phyloP scores from a whole-genome alignment of 2,113 vertebrate species.

The Rafetus swinhoei region DNA sequence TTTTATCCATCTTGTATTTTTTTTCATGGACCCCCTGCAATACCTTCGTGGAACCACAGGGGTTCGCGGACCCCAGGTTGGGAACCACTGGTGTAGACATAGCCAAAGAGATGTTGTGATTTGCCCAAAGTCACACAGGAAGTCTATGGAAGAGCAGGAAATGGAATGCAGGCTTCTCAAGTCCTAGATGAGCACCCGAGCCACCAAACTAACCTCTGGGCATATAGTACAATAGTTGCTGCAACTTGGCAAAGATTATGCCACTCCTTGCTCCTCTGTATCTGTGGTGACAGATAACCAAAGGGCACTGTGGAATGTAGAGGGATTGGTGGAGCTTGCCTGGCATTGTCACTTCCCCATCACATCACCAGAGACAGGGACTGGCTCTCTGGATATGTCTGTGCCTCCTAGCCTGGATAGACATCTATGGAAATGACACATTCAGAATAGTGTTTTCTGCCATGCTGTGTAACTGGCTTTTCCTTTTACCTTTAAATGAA shows the following conservation, averaged over 20 bases:
- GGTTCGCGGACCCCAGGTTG: too few relatives aligned
- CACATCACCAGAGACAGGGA: background rate
- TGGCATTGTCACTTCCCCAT: background rate
- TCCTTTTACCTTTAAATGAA: background rate
- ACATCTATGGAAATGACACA: background rate
- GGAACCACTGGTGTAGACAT: too few relatives aligned
- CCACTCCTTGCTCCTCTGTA: background rate
- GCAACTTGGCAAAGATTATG: background rate
- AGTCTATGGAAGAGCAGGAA: background rate
- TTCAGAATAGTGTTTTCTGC: background rate
- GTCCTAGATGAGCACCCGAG: background rate
- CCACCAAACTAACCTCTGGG: background rate
- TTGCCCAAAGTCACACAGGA: background rate
- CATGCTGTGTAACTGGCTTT: background rate
- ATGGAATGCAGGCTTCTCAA: background rate
- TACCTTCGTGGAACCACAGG: too few relatives aligned
- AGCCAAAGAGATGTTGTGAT: background rate
- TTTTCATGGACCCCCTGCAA: too few relatives aligned
- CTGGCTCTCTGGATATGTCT: background rate
- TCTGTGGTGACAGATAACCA: background rate
- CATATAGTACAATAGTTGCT: background rate
- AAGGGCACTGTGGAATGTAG: background rate
- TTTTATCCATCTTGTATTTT: too few relatives aligned
- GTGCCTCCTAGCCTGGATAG: background rate
- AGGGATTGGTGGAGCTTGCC: accelerated